These are phyloP conservation scores for Ophioninae sp. DNA, from an alignment of 2,888 invertebrate species.

Conservation along the genomic window DNA sequence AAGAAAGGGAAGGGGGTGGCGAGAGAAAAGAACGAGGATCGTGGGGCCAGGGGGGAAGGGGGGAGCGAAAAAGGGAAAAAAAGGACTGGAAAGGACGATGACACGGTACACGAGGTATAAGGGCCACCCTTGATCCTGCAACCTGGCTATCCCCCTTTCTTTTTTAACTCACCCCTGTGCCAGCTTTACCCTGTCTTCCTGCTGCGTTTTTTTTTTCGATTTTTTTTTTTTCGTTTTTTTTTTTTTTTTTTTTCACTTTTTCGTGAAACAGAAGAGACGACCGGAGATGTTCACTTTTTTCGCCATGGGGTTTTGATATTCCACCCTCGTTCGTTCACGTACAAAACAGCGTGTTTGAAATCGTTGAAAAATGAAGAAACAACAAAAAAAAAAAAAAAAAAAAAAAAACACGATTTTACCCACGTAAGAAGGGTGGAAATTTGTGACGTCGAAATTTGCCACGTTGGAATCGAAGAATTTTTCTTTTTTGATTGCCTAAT, in stretches of 20 bases:
- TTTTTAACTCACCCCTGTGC: constrained; percentile 60
- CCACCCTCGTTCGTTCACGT: not conserved
- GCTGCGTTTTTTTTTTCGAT: constrained; percentile 34
- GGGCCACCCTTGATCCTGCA: constrained; percentile 54
- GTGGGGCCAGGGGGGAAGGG: not conserved
- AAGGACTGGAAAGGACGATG: constrained; percentile 41
- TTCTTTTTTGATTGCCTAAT: too few relatives aligned
- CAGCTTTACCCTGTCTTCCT: constrained; percentile 50
- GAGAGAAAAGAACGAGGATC: not conserved
- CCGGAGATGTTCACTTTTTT: not conserved
- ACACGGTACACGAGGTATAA: constrained; percentile 47
- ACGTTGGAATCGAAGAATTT: not conserved
- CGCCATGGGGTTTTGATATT: not conserved
- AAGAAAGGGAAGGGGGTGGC: constrained; percentile 28
- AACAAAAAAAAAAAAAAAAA: too few relatives aligned
- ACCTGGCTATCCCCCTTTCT: constrained; percentile 59
- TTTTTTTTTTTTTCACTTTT: not conserved
- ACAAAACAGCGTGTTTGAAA: not conserved
- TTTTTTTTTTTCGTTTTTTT: not conserved
- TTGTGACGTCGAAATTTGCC: not conserved
- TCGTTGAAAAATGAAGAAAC: not conserved
- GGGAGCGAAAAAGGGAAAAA: not conserved
- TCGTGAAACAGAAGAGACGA: not conserved
- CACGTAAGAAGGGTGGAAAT: not conserved
- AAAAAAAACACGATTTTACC: not conserved